phyloP scores from a whole-genome alignment of 1,140 invertebrate genomes.

The Chelonus insularis region DNA sequence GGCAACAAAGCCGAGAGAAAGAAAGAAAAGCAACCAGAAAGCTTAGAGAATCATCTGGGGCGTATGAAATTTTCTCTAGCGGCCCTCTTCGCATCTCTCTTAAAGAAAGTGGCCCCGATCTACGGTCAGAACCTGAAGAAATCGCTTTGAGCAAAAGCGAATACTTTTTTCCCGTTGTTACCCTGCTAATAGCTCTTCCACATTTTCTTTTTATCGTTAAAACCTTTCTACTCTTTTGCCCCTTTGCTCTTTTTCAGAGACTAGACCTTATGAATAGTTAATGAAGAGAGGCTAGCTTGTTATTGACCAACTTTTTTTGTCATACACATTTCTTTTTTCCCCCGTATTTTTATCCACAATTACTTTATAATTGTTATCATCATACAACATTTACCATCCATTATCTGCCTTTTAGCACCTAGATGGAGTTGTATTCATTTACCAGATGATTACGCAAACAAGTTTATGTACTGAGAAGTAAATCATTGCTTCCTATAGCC shows the following conservation, averaged over 20 bases:
- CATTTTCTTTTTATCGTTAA: constrained; percentile 19
- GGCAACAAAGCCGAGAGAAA: constrained; percentile 17
- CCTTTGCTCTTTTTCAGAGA: constrained; percentile 1
- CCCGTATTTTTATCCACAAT: too few species aligned
- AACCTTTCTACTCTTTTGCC: constrained; percentile 2
- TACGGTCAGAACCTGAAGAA: constrained; percentile 24
- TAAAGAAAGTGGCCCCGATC: constrained; percentile 20
- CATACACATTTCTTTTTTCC: background rate
- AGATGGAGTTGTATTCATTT: too few species aligned
- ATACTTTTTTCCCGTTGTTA: constrained; percentile 29
- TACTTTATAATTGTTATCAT: too few species aligned
- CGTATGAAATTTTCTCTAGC: constrained; percentile 16
- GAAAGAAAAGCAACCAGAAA: background rate
- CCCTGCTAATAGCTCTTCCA: constrained; percentile 25
- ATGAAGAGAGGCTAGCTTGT: background rate
- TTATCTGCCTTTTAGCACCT: too few species aligned
- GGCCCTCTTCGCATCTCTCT: constrained; percentile 5
- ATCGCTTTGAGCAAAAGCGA: constrained; percentile 24
- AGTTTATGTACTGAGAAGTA: too few species aligned
- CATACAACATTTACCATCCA: too few species aligned
- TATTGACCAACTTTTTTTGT: constrained; percentile 13
- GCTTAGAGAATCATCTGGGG: constrained; percentile 15
- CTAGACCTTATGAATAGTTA: constrained; percentile 25
- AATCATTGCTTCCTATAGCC: too few species aligned
- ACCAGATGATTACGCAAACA: too few species aligned